A percentile compares a stretch with the other conserved stretches of the same genome.
These are phyloP conservation scores for Adelognathus sp. DNA, from an alignment of 2,888 invertebrate species.

Conservation along the genomic window DNA sequence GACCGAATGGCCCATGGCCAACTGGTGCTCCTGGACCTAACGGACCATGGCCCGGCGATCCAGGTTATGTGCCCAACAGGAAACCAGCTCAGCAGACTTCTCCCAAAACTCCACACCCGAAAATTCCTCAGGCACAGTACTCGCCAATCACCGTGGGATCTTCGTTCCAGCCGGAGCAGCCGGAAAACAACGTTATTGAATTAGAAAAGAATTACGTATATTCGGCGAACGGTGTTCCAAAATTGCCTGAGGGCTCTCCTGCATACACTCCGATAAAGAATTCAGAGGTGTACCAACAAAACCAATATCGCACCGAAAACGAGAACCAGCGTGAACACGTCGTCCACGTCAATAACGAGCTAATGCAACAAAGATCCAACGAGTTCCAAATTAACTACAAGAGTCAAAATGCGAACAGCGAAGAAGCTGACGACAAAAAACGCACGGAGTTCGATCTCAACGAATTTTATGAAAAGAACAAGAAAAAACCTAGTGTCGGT, in stretches of 20 bases:
- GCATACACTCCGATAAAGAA: background rate
- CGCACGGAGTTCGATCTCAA: conserved; percentile 3
- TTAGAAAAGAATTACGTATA: background rate
- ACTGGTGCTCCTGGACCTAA: conserved; percentile 76
- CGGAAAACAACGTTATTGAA: background rate
- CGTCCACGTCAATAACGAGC: background rate
- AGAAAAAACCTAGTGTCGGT: background rate
- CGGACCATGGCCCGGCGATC: conserved; percentile 78
- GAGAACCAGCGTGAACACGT: background rate
- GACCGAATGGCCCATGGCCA: conserved; percentile 73
- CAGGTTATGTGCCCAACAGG: conserved; percentile 69
- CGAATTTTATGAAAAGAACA: conserved; percentile 1
- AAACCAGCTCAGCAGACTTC: background rate
- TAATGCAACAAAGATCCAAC: background rate
- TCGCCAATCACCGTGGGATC: conserved; percentile 43
- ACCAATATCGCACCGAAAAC: conserved; percentile 16
- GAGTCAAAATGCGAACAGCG: conserved; percentile 1
- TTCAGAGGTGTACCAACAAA: background rate
- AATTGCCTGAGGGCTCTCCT: background rate
- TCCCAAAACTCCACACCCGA: background rate
- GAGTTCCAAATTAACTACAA: background rate
- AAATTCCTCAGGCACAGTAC: conserved; percentile 21
- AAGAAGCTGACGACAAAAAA: background rate
- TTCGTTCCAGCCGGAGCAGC: conserved; percentile 16
- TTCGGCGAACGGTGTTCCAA: background rate